Conservation (phyloP, 2,797 vertebrate genomes). For the Kryptolebias ocellatus region DNA sequence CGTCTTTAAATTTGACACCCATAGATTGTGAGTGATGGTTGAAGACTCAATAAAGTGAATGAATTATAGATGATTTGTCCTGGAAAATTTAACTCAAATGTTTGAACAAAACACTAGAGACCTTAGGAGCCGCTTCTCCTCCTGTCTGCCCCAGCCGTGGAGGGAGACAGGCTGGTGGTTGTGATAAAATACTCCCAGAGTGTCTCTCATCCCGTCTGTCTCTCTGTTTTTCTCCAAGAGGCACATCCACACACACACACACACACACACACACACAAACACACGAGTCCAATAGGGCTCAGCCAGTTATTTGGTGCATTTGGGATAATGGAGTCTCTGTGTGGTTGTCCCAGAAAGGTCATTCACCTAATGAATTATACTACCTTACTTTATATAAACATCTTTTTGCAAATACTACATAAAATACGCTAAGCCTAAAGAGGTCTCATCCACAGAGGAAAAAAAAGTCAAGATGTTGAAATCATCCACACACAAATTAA, state of each 20-base stretch:
- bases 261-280: neutral
- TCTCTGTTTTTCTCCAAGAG: neutral
- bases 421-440: neutral
- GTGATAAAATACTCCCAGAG: slow-evolving; percentile 29
- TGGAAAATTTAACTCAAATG: slow-evolving; percentile 48
- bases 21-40: slow-evolving; percentile 50
- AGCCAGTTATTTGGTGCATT: slow-evolving; percentile 39
- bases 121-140: slow-evolving; percentile 21
- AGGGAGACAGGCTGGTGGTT: slow-evolving; percentile 22
- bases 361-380: slow-evolving; percentile 36
- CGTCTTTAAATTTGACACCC: slow-evolving; percentile 41
- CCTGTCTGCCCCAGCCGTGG: slow-evolving; percentile 18
- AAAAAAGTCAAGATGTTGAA: slow-evolving; percentile 20
- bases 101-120: slow-evolving; percentile 52
- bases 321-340: slow-evolving; percentile 39
- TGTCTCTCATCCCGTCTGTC: slow-evolving; percentile 7
- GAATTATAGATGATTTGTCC: slow-evolving; percentile 63
- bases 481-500: slow-evolving; percentile 15
- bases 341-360: slow-evolving; percentile 37
- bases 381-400: slow-evolving; percentile 39
- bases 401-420: slow-evolving; percentile 5
- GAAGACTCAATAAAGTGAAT: slow-evolving; percentile 44
- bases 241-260: neutral
- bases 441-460: slow-evolving; percentile 5
- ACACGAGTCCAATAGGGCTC: slow-evolving; percentile 9